Percentiles rank a stretch among this genome's conserved stretches.
These are phyloP conservation scores for Rhinopomastus cyanomelas DNA, from an alignment of 2,113 vertebrate species.

Conservation along the genomic window DNA sequence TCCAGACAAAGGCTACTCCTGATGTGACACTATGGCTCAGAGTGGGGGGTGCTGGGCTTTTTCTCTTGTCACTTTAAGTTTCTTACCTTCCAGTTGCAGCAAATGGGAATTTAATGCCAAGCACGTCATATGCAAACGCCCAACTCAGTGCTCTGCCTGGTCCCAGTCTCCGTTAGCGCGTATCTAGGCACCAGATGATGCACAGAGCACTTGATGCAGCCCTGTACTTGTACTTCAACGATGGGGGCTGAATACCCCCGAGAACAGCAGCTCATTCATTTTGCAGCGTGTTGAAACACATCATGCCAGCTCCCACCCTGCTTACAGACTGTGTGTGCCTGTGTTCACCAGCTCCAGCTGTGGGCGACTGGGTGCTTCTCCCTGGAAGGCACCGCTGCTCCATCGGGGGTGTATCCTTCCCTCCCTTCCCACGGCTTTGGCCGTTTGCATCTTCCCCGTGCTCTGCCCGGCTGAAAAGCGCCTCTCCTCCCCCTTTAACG, in stretches of 20 bases:
- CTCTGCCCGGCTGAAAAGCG: not conserved
- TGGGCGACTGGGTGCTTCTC: not conserved
- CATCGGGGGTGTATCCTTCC: not conserved
- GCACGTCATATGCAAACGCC: constrained; percentile 10
- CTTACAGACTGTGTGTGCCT: not conserved
- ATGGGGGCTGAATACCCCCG: not conserved
- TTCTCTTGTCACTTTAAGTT: constrained; percentile 37
- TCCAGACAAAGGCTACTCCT: constrained; percentile 33
- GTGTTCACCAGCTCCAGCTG: constrained; percentile 18
- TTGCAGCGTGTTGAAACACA: constrained; percentile 17
- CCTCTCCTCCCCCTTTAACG: not conserved
- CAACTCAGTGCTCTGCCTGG: not conserved
- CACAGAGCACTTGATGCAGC: not conserved
- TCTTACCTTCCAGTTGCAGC: constrained; percentile 62
- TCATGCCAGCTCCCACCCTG: constrained; percentile 3
- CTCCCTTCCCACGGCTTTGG: not conserved
- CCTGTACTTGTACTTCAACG: not conserved
- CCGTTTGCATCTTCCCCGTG: fast-evolving
- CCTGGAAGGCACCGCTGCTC: not conserved
- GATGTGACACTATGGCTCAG: not conserved
- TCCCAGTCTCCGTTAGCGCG: not conserved
- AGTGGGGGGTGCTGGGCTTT: not conserved
- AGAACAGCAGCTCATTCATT: constrained; percentile 43
- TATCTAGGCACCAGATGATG: not conserved
- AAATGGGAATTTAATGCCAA: constrained; percentile 33